Percentiles rank a stretch among this genome's conserved stretches.
These are phyloP conservation scores for Pseudomyrmex pallidus DNA, from an alignment of 1,140 invertebrate genomes.

Conservation along the genomic window DNA sequence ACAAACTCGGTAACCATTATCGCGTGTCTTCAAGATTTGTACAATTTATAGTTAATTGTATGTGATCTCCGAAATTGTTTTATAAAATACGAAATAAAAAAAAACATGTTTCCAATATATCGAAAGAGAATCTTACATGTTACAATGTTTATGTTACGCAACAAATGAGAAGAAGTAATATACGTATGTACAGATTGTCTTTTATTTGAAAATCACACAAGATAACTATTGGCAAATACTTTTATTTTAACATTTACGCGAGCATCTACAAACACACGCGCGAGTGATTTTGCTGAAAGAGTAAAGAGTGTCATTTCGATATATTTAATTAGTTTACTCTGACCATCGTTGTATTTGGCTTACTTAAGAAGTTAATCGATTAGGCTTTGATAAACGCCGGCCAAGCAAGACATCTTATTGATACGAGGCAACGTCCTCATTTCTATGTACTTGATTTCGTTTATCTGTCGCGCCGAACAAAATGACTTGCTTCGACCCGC, in stretches of 20 bases:
- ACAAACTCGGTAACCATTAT: not conserved
- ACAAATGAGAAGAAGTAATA: not conserved
- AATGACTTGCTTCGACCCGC: conserved; percentile 21
- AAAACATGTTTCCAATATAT: no score
- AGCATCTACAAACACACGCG: not conserved
- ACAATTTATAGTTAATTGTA: not conserved
- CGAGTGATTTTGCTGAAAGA: not conserved
- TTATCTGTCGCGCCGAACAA: conserved; percentile 28
- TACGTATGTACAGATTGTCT: no score
- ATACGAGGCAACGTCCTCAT: conserved; percentile 5
- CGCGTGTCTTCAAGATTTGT: not conserved
- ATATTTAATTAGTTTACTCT: not conserved
- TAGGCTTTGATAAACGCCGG: conserved; percentile 4
- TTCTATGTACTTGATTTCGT: conserved; percentile 16
- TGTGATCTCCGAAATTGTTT: not conserved
- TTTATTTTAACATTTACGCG: not conserved
- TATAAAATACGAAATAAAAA: no score
- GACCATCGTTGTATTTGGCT: not conserved
- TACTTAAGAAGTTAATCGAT: conserved; percentile 10
- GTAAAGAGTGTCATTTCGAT: not conserved
- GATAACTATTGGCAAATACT: not conserved
- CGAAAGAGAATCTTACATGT: no score
- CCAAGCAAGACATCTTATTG: conserved; percentile 8
- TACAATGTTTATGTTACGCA: not conserved
- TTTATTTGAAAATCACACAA: not conserved